Evolutionary conservation across 2,797 vertebrate species (phyloP).

Genomic region (Oryzias dopingdopingensis): DNA sequence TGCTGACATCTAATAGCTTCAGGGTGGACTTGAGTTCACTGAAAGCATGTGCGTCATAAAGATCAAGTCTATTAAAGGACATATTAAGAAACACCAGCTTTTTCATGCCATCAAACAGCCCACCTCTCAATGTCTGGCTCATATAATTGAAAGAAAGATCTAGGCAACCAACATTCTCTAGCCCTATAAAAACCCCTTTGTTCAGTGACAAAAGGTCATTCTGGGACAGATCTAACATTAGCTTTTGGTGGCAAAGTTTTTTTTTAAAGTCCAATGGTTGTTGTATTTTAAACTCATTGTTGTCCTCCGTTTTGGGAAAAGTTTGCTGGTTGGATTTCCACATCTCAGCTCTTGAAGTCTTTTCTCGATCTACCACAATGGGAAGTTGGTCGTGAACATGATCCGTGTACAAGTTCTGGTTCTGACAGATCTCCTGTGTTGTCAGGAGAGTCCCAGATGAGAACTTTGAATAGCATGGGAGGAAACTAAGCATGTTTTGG

Average conservation of each 20-base stretch:
- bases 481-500: constrained; percentile 78
- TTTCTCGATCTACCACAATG: constrained; percentile 18
- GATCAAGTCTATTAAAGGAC: constrained; percentile 80
- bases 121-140: constrained; percentile 69
- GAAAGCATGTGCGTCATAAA: constrained; percentile 72
- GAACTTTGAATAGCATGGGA: constrained; percentile 25
- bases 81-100: constrained; percentile 74
- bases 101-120: constrained; percentile 60
- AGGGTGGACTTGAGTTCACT: constrained; percentile 72
- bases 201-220: constrained; percentile 77
- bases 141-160: constrained; percentile 84
- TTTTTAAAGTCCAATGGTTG: constrained; percentile 49
- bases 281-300: constrained; percentile 11
- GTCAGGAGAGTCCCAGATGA: constrained; percentile 5
- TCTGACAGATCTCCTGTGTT: constrained; percentile 15
- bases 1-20: constrained; percentile 77
- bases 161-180: constrained; percentile 78
- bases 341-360: neutral
- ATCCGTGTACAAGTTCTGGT: constrained; percentile 22
- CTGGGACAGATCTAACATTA: constrained; percentile 77
- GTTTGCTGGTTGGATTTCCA: constrained; percentile 26
- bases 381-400: constrained; percentile 4
- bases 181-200: constrained; percentile 64
- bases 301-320: constrained; percentile 2
- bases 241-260: constrained; percentile 40